Percentiles rank a stretch among this genome's conserved stretches.
phyloP scores from a whole-genome alignment of 2,888 invertebrate species.

The Parnassius glacialis region DNA sequence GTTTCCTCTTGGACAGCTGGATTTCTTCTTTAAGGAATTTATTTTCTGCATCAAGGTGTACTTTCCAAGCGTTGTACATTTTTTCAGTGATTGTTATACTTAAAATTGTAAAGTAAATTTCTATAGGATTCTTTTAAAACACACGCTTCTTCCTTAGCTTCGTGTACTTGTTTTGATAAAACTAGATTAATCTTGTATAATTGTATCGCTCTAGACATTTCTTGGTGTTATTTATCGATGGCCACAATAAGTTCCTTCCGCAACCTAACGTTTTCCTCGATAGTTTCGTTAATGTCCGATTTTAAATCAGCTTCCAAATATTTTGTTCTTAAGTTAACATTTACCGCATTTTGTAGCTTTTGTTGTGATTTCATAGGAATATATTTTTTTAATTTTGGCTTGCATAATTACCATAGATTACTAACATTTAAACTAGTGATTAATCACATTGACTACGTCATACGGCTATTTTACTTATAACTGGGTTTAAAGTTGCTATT shows the following conservation, averaged over 20 bases:
- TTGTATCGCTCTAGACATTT: slow-evolving; percentile 68
- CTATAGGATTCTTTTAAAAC: slow-evolving; percentile 37
- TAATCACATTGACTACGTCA: slow-evolving; percentile 1
- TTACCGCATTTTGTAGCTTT: slow-evolving; percentile 15
- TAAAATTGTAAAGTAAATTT: slow-evolving; percentile 23
- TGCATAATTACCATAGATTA: no score
- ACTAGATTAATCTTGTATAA: slow-evolving; percentile 52
- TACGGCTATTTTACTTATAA: not conserved
- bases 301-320: slow-evolving; percentile 15
- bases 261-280: slow-evolving; percentile 48
- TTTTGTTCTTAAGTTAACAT: not conserved
- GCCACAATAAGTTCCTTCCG: slow-evolving; percentile 44
- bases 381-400: slow-evolving; percentile 15
- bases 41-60: slow-evolving; percentile 47
- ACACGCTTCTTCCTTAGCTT: slow-evolving; percentile 43
- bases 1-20: slow-evolving; percentile 43
- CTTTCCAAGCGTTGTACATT: slow-evolving; percentile 10
- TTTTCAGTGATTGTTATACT: slow-evolving; percentile 30
- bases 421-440: no score
- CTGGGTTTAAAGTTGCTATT: no score
- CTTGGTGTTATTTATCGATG: slow-evolving; percentile 65
- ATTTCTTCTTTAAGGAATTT: slow-evolving; percentile 46
- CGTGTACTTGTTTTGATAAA: slow-evolving; percentile 44
- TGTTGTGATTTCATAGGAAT: slow-evolving; percentile 19
- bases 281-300: slow-evolving; percentile 33